Conservation (phyloP, 2,113 vertebrate genomes). For the Boulengeromyrus knoepffleri region DNA sequence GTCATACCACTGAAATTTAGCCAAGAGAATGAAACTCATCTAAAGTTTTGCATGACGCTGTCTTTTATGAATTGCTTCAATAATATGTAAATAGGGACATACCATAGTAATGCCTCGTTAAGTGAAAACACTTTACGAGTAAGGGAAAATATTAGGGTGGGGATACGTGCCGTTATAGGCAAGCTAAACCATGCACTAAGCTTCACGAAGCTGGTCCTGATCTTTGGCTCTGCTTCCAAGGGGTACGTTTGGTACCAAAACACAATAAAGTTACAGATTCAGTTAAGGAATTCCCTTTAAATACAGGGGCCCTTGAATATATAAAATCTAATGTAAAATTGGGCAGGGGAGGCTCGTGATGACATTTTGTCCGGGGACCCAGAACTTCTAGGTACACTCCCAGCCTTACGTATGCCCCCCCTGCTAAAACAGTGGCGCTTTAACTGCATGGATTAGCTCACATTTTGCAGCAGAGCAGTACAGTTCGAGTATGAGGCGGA, state of each 20-base stretch:
- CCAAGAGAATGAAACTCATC: neutral
- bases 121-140: neutral
- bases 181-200: neutral
- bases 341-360: neutral
- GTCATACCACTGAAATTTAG: neutral
- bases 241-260: neutral
- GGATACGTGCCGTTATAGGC: neutral
- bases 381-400: neutral
- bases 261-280: neutral
- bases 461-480: neutral
- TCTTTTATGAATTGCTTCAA: neutral
- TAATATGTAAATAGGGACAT: neutral
- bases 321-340: neutral
- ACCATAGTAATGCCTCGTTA: neutral
- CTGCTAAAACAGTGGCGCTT: neutral
- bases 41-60: neutral
- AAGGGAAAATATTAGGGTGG: neutral
- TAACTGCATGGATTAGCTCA: neutral
- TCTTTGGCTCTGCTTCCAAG: neutral
- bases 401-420: neutral
- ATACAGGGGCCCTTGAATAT: neutral
- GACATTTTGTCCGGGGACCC: neutral
- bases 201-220: neutral
- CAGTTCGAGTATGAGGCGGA: neutral
- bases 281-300: neutral